Evolutionary conservation across 2,888 invertebrate genomes (phyloP), one percentile per base, ranked within the genome.

Genomic region (Dendrolimus houi): DNA sequence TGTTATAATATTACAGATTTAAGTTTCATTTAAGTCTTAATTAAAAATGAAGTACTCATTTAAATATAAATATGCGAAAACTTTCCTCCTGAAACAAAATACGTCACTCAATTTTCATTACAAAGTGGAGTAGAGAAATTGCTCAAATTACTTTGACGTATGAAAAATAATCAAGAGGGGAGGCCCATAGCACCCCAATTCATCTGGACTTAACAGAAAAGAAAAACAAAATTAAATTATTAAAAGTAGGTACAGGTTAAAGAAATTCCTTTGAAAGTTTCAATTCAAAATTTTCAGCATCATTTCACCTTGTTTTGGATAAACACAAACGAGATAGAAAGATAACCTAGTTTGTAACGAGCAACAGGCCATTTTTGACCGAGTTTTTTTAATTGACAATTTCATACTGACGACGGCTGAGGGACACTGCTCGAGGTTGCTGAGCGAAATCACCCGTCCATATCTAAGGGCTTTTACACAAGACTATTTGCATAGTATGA

Each of bases 71-170:
- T 29, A 29, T 47, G 47, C 47, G 8, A 47, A 47, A 47, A 9
- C 12, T 47, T 47, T 47, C 47, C 47, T 47, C 12, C 9, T 47
- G 9, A 12, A 47, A 63, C 65, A 58, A 57, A 65, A 57, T 61
- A 47, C 12, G 47, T 47, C 47, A 47, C 29, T 47, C 47, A 47
- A 9, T 47, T 9, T 47, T 8, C 12, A 47, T 47, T 47, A 47
- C 47, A 12, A 47, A 47, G 9, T 10, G 12, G 9, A 12, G 47
- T 10, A 47, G 47, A 47, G 12, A 12, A 47, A 47, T 47, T 47
- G 12, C 47, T 12, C 12, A 47, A 47, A 47, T 47, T 47, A 47
- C 47, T 47, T 47, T 47, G 47, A 47, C 47, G 47, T 47, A 47
- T 47, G 47, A 47, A 47, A 47, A 47, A 47, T 47, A 10, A 47